These are phyloP conservation scores for Barypeithes pellucidus DNA, from an alignment of 2,888 invertebrate genomes.

Conservation along the genomic window DNA sequence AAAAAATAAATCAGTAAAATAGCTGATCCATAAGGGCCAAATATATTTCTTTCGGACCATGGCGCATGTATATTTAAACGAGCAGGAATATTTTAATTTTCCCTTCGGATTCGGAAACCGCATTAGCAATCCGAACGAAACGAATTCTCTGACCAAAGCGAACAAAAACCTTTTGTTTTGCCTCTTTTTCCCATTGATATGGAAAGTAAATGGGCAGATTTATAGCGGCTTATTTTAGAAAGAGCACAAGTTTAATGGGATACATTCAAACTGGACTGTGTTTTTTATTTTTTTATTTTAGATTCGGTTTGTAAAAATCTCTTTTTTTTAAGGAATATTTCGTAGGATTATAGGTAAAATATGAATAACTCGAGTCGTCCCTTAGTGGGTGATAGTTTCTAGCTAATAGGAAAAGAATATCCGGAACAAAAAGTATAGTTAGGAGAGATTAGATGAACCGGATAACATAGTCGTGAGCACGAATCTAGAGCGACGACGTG, in stretches of 20 bases:
- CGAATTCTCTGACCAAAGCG: constrained; percentile 38
- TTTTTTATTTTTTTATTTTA: background rate
- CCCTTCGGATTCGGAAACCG: constrained; percentile 36
- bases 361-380: too few species aligned
- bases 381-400: too few species aligned
- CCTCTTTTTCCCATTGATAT: constrained; percentile 38
- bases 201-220: constrained; percentile 35
- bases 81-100: constrained; percentile 40
- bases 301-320: background rate
- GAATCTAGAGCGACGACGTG: too few species aligned
- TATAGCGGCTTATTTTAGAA: constrained; percentile 32
- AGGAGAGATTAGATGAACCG: too few species aligned
- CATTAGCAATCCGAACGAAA: constrained; percentile 36
- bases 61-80: constrained; percentile 36
- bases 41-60: constrained; percentile 30
- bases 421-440: too few species aligned
- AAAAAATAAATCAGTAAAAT: constrained; percentile 22
- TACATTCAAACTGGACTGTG: constrained; percentile 8
- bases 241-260: constrained; percentile 25
- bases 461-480: too few species aligned
- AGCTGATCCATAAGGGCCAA: constrained; percentile 19
- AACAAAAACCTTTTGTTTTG: constrained; percentile 40
- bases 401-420: too few species aligned
- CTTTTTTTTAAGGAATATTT: too few species aligned
- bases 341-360: background rate